Evolutionary conservation across 92 coral and sea anemone genomes (phyloP).

Genomic region (Phenganax stokvisi): DNA sequence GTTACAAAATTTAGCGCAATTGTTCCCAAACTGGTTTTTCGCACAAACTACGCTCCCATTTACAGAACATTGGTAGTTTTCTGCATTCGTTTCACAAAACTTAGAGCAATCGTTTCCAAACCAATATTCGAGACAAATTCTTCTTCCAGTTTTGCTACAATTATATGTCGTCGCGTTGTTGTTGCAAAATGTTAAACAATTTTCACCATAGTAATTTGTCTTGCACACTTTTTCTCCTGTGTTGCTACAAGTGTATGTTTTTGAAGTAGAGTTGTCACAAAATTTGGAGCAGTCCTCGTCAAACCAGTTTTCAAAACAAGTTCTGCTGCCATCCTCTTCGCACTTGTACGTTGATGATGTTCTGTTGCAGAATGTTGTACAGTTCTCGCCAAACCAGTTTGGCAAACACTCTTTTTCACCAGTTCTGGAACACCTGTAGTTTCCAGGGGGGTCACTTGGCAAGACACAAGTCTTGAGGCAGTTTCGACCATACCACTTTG

Average conservation of each 20-base stretch:
- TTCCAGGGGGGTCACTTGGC: background rate
- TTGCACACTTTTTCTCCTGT: conserved; percentile 37
- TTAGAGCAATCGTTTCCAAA: conserved; percentile 55
- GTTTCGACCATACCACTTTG: conserved; percentile 27
- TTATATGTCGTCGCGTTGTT: background rate
- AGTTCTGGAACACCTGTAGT: conserved; percentile 27
- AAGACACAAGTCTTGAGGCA: conserved; percentile 18
- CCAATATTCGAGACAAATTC: conserved; percentile 59
- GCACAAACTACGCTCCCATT: conserved; percentile 25
- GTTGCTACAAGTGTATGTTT: conserved; percentile 10
- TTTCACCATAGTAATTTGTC: conserved; percentile 52
- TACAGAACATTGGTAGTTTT: conserved; percentile 20
- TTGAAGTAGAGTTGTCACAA: conserved; percentile 9
- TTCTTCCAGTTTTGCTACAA: conserved; percentile 46
- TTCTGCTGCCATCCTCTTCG: conserved; percentile 7
- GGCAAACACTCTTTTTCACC: conserved; percentile 32
- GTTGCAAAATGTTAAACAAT: conserved; percentile 53
- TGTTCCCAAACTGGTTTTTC: conserved; percentile 31
- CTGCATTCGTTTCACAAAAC: background rate
- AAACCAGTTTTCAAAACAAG: conserved; percentile 40
- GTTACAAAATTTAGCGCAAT: conserved; percentile 48
- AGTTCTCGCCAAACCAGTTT: conserved; percentile 46
- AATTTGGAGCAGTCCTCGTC: conserved; percentile 25
- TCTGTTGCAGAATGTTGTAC: conserved; percentile 36
- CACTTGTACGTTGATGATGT: conserved; percentile 36